phyloP scores from a whole-genome alignment of 2,113 vertebrate species.

The Sakesphorus luctuosus region DNA sequence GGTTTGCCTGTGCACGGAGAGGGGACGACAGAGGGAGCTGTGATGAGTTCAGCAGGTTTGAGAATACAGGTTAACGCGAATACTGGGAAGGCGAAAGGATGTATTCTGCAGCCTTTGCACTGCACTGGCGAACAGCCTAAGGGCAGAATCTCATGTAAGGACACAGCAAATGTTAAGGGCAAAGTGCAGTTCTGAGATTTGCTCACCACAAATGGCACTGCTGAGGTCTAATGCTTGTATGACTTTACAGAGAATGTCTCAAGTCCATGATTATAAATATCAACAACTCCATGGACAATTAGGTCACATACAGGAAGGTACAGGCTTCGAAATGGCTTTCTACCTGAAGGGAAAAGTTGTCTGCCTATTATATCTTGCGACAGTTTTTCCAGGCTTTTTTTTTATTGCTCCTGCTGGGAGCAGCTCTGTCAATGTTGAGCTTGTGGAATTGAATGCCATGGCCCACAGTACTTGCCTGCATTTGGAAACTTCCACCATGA shows the following conservation, averaged over 20 bases:
- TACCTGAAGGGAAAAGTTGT: not conserved
- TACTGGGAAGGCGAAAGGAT: not conserved
- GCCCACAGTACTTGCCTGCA: not conserved
- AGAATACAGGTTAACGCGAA: not conserved
- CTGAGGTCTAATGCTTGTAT: not conserved
- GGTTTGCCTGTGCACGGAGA: not conserved
- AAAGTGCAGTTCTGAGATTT: not conserved
- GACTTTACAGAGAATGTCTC: not conserved
- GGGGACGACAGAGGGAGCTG: not conserved
- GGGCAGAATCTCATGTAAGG: not conserved
- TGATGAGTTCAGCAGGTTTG: not conserved
- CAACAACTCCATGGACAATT: not conserved
- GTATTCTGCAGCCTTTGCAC: not conserved
- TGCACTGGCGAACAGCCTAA: not conserved
- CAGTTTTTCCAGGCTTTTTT: not conserved
- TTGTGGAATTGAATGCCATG: not conserved
- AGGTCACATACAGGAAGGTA: not conserved
- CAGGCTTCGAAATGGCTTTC: not conserved
- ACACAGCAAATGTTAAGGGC: constrained; percentile 2
- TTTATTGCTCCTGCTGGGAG: not conserved
- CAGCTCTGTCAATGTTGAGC: not conserved
- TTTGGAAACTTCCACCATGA: constrained; percentile 8
- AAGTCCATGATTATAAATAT: not conserved
- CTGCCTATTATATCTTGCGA: not conserved
- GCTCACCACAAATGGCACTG: not conserved